Evolutionary conservation across 1,140 invertebrate species (phyloP).

Genomic region (Psix sp.): DNA sequence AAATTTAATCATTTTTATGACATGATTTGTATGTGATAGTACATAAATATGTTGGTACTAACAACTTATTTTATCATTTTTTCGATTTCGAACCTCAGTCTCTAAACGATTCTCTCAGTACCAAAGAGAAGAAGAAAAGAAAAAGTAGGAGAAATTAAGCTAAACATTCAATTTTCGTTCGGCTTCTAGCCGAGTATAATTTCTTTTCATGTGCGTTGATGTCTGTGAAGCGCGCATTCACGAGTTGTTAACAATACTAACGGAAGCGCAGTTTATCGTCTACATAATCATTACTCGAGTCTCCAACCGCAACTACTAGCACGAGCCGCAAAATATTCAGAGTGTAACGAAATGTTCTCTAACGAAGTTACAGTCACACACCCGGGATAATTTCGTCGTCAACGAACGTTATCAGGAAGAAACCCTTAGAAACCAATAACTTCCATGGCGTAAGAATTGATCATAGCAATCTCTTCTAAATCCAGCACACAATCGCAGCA

Average conservation of each 20-base stretch:
- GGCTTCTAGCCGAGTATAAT: no score
- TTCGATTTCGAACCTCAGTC: no score
- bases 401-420: constrained; percentile 11
- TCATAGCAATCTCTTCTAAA: no score
- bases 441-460: no score
- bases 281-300: constrained; percentile 57
- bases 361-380: constrained; percentile 41
- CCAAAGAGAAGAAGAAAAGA: no score
- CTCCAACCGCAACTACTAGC: constrained; percentile 54
- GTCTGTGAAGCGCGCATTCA: constrained; percentile 19
- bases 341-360: constrained; percentile 64
- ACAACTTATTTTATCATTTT: no score
- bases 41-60: no score
- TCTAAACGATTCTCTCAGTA: no score
- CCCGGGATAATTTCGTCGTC: constrained; percentile 59
- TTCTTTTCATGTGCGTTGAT: constrained; percentile 29
- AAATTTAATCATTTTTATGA: no score
- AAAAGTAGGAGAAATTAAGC: neutral
- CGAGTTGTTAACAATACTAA: constrained; percentile 53
- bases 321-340: constrained; percentile 62
- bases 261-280: constrained; percentile 54
- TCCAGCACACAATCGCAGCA: no score
- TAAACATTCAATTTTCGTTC: neutral
- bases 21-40: no score
- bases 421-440: no score